These are phyloP conservation scores for Microplitis demolitor DNA, from an alignment of 1,140 invertebrate species.

Conservation along the genomic window DNA sequence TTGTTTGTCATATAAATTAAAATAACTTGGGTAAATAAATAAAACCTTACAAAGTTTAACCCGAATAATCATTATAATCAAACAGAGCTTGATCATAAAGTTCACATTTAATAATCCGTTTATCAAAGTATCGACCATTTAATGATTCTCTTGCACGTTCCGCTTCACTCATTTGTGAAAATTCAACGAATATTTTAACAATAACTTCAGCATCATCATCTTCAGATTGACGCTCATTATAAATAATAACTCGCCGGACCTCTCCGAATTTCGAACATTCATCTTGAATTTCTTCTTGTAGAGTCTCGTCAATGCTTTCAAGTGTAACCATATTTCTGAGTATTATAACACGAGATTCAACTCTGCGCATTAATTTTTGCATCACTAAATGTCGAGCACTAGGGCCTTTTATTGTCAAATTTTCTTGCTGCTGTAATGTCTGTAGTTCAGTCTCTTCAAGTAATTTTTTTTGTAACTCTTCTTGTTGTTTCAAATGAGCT, in stretches of 20 bases:
- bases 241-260: conserved; percentile 96
- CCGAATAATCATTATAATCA: conserved; percentile 95
- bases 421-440: conserved; percentile 94
- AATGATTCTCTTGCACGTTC: conserved; percentile 84
- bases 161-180: conserved; percentile 79
- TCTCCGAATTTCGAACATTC: conserved; percentile 92
- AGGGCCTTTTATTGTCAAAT: conserved; percentile 96
- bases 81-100: conserved; percentile 96
- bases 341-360: conserved; percentile 86
- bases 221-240: conserved; percentile 94
- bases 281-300: conserved; percentile 98
- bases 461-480: conserved; percentile 85
- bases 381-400: conserved; percentile 97
- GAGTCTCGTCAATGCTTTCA: conserved; percentile 93
- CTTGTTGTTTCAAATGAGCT: conserved; percentile 78
- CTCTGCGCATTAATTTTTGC: conserved; percentile 96
- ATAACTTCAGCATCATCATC: conserved; percentile 87
- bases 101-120: conserved; percentile 88
- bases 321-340: conserved; percentile 94
- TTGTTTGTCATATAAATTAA: too few species aligned
- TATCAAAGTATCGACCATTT: conserved; percentile 95
- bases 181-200: conserved; percentile 99
- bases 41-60: conserved; percentile 59
- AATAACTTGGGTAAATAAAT: too few species aligned
- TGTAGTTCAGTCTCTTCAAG: conserved; percentile 88